Base-by-base conservation (phyloP, 1,140 invertebrate species). In the Chironomus striatipennis region DNA sequence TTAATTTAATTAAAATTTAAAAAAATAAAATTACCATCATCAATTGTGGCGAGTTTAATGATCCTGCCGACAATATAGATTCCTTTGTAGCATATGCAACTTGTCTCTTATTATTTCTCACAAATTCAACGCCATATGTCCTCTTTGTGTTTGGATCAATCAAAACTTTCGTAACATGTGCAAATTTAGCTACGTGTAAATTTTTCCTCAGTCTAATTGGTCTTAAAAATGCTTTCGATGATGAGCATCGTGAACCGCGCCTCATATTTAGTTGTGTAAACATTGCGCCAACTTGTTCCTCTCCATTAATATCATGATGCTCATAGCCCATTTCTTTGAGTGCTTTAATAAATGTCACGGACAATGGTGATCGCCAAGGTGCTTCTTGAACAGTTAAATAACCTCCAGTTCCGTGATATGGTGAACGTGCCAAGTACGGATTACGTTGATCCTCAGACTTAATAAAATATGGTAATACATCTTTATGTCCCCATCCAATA, bases 371-470 rank as follows among this genome's bases (percentile, higher is more conserved):
- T 24, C 89, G 84, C 90, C 92, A 94, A 0, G 93, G 90, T 0
- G 91, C 84, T 78, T 94, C 93, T 80, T 94, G 92, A 0, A 95
- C 91, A 0, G 93, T 94, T 7, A 95, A 80, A 79, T 93, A 93
- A 1, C 94, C 94, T 0, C 91, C 92, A 0, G 86, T 87, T 0
- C 84, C 82, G 78, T 96, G 93, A 77, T 95, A 95, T 0, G 88
- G 85, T 0, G 87, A 92, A 42, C 86, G 85, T 0, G 87, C 86
- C 65, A 93, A 79, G 76, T 94, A 94, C 0, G 92, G 91, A 80
- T 94, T 94, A 7, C 92, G 85, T 77, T 95, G 93, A 80, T 94
- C 92, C 81, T 96, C 94, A 0, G 92, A 93, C 80, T 96, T 96
- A 8, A 91, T 83, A 79, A 97, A 97, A 79, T 96, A 97, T 1